Evolutionary conservation across 2,797 vertebrate species (phyloP).

Genomic region (Pseudopleuronectes americanus): DNA sequence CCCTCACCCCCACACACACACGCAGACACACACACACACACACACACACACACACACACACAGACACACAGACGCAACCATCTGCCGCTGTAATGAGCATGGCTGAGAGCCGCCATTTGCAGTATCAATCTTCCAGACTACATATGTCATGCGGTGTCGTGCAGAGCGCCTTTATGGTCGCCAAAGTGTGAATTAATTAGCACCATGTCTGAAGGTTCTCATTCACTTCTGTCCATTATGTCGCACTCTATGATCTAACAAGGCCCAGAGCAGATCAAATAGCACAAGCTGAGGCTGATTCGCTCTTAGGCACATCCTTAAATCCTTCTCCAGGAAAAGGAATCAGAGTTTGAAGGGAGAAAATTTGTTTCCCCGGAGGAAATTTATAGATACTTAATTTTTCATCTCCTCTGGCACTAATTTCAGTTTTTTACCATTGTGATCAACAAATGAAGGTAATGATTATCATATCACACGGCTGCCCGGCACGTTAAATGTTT

Average conservation of each 20-base stretch:
- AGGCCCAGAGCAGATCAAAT: conserved; percentile 49
- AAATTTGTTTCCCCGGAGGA: conserved; percentile 4
- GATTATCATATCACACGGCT: conserved; percentile 1
- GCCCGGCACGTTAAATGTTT: conserved; percentile 34
- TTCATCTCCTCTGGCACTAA: not conserved
- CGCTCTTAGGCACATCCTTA: conserved; percentile 38
- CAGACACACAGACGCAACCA: conserved; percentile 43
- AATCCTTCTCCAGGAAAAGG: conserved; percentile 28
- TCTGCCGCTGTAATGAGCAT: conserved; percentile 62
- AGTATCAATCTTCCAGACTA: conserved; percentile 69
- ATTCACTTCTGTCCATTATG: conserved; percentile 62
- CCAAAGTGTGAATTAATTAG: conserved; percentile 77
- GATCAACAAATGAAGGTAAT: conserved; percentile 12
- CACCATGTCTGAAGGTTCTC: conserved; percentile 54
- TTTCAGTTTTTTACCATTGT: not conserved
- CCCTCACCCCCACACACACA: not conserved
- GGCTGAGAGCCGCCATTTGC: conserved; percentile 55
- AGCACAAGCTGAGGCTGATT: conserved; percentile 46
- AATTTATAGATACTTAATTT: not conserved
- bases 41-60: conserved; percentile 8
- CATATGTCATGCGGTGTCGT: conserved; percentile 59
- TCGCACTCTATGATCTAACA: conserved; percentile 64
- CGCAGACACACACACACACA: conserved; percentile 11
- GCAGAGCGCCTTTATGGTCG: conserved; percentile 53
- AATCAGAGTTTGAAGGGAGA: conserved; percentile 8